These are phyloP conservation scores for Caenorhabditis angaria DNA, from an alignment of 2,888 invertebrate genomes.

Conservation along the genomic window DNA sequence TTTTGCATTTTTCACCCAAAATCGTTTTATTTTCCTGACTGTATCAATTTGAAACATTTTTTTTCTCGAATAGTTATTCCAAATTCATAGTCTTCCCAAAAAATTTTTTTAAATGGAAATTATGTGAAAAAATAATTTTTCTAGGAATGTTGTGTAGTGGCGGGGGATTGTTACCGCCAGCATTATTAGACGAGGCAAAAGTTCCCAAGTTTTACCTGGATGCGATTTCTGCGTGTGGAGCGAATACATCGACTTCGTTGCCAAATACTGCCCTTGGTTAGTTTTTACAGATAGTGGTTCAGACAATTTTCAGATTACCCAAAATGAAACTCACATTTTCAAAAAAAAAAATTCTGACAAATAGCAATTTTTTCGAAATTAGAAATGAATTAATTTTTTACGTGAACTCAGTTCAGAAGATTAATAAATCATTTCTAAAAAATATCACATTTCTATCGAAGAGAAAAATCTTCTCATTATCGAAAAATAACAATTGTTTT, in stretches of 20 bases:
- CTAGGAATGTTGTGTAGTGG: slow-evolving; percentile 52
- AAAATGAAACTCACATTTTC: not conserved
- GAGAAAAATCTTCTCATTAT: not conserved
- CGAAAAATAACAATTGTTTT: not conserved
- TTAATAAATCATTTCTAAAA: not conserved
- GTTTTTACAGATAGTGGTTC: too few species aligned
- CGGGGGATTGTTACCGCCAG: slow-evolving; percentile 67
- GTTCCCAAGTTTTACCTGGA: slow-evolving; percentile 68
- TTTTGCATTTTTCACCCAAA: too few species aligned
- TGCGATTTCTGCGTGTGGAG: slow-evolving; percentile 63
- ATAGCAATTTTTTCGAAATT: too few species aligned
- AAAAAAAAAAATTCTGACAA: not conserved
- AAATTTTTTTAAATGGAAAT: not conserved
- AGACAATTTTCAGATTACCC: too few species aligned
- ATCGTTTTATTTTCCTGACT: too few species aligned
- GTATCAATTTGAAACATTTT: too few species aligned
- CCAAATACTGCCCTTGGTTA: slow-evolving; percentile 62
- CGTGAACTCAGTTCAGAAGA: too few species aligned
- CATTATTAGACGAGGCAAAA: slow-evolving; percentile 60
- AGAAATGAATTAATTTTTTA: too few species aligned
- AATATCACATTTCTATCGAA: not conserved
- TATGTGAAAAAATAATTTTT: not conserved
- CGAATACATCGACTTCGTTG: slow-evolving; percentile 45
- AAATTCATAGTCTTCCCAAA: not conserved
- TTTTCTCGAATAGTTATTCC: not conserved